phyloP scores from a whole-genome alignment of 2,797 vertebrate genomes.

The Ctenopoma multispine region DNA sequence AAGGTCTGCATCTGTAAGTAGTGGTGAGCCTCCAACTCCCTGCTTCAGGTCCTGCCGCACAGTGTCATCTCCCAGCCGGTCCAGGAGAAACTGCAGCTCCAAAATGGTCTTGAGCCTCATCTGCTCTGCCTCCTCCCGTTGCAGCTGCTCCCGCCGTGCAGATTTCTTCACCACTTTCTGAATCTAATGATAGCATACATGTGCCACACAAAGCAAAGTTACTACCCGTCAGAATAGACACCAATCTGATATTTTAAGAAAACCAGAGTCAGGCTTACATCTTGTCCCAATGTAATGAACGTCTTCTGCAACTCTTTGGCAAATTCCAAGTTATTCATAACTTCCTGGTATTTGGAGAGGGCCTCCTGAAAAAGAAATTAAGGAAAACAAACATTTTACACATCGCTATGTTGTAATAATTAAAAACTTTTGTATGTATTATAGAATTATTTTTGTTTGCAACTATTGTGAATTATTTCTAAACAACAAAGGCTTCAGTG shows the following conservation, averaged over 20 bases:
- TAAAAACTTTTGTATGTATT: neutral
- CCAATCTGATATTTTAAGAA: constrained; percentile 7
- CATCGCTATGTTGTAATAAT: neutral
- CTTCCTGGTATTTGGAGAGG: constrained; percentile 94
- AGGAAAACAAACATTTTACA: constrained; percentile 3
- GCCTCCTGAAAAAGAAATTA: constrained; percentile 87
- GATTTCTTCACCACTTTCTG: constrained; percentile 97
- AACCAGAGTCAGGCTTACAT: constrained; percentile 85
- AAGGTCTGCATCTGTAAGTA: constrained; percentile 90
- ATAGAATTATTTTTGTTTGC: neutral
- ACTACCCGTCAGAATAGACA: neutral
- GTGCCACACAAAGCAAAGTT: neutral
- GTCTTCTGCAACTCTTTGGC: constrained; percentile 95
- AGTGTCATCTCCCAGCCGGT: constrained; percentile 92
- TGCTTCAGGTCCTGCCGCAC: constrained; percentile 93
- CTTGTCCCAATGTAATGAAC: constrained; percentile 94
- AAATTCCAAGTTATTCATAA: constrained; percentile 96
- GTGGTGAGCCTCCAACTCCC: constrained; percentile 85
- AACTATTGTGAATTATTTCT: neutral
- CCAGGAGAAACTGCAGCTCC: constrained; percentile 94
- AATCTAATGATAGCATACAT: constrained; percentile 81
- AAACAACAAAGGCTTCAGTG: neutral
- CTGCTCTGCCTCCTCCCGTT: constrained; percentile 95
- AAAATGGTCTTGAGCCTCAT: constrained; percentile 92
- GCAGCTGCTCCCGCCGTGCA: constrained; percentile 93